Base-by-base conservation (phyloP, 2,113 vertebrate species). In the Pelvicachromis taeniatus region DNA sequence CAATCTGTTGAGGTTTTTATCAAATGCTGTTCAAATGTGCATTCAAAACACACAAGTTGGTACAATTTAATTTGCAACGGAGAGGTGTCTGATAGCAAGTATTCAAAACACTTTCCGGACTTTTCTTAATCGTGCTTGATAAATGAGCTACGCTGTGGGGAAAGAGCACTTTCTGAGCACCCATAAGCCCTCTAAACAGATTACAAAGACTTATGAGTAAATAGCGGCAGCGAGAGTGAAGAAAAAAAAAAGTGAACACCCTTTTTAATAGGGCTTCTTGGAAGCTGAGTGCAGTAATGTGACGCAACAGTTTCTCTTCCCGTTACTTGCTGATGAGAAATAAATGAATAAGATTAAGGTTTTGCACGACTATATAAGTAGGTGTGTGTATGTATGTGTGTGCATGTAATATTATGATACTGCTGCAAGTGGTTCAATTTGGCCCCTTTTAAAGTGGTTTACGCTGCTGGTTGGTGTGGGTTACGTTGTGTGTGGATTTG, bases 181-280 rank as follows among this genome's bases (percentile, higher is more conserved):
- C 92, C 91, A 81, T 88, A 92, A 94, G 83, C 90, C 56, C 87
- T 81, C 89, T 95, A 95, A 95, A 94, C 82, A 88, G 88, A 96
- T 95, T 95, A 94, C 92, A 87, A 84, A 93, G 91, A 93, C 85
- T 90, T 94, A 89, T 89, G 89, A 91, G 90, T 93, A 96, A 95
- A 95, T 93, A 92, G 90, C 87, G 61, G 90, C 87, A 78, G 86
- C 21, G 86, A 54, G 83, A 87, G 79, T 80, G 78, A 26, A 68
- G 84, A 88, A 88, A 68, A 85, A 88, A 88, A 85, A 92, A 88
- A 89, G 73, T 58, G 61, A 81, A 78, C 87, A 87, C 80, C 82
- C 38, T 77, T 92, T 93, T 91, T 91, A 93, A 92, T 84, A 89
- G 87, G 93, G 88, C 89, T 94, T 94, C 92, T 93, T 91, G 92